A percentile compares a stretch with the other conserved stretches of the same genome.
phyloP scores from a whole-genome alignment of 2,113 vertebrate genomes.

The Etheostoma spectabile region DNA sequence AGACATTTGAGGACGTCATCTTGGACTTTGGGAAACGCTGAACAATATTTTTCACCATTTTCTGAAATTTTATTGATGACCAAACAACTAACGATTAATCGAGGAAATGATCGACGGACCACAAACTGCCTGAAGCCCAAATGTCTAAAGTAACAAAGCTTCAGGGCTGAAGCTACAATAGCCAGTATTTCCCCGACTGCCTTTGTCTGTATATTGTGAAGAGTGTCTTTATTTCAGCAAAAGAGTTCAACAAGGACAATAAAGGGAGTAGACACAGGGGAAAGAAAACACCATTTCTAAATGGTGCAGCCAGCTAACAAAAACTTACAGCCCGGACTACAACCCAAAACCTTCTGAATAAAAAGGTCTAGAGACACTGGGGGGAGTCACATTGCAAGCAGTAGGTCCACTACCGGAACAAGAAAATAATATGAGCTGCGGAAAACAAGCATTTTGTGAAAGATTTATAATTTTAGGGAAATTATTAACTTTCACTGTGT shows the following conservation, averaged over 20 bases:
- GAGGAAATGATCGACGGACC: not conserved
- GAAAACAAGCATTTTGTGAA: constrained; percentile 5
- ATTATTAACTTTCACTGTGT: not conserved
- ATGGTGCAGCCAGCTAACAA: constrained; percentile 18
- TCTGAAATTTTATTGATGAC: too few relatives aligned
- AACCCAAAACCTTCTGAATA: constrained; percentile 58
- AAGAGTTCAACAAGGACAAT: constrained; percentile 13
- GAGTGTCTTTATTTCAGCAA: constrained; percentile 14
- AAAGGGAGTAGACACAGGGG: not conserved
- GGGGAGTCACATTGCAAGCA: constrained; percentile 29
- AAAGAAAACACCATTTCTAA: constrained; percentile 18
- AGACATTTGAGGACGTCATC: too few relatives aligned
- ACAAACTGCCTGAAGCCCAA: not conserved
- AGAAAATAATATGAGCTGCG: constrained; percentile 35
- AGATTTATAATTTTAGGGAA: constrained; percentile 11
- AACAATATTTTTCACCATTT: too few relatives aligned
- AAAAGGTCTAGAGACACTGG: constrained; percentile 30
- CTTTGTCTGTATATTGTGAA: not conserved
- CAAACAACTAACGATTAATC: too few relatives aligned
- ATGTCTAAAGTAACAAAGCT: not conserved
- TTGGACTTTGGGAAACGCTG: too few relatives aligned
- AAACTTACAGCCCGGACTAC: constrained; percentile 17
- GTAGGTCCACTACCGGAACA: not conserved
- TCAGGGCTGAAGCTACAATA: constrained; percentile 8
- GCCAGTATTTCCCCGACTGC: not conserved